phyloP scores from a whole-genome alignment of 2,113 vertebrate genomes.

The Crocuta crocuta region DNA sequence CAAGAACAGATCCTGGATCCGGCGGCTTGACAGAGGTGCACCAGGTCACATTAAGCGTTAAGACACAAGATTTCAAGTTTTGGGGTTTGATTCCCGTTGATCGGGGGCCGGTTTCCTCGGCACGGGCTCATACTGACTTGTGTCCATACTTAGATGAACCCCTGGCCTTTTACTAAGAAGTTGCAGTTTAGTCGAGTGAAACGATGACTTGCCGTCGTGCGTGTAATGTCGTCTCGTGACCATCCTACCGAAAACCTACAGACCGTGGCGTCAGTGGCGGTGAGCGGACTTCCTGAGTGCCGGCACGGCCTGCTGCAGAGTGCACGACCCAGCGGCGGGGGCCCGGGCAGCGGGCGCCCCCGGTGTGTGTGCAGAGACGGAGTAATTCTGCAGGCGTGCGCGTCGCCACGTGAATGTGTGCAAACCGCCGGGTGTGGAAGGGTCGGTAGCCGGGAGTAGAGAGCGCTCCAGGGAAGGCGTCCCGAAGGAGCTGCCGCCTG shows the following conservation, averaged over 20 bases:
- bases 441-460: neutral
- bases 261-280: too few species aligned
- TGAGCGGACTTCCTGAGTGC: too few species aligned
- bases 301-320: too few species aligned
- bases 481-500: neutral
- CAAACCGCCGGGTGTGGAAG: fast-evolving
- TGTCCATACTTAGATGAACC: neutral
- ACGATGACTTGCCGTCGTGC: too few species aligned
- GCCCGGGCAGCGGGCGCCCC: too few species aligned
- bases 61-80: neutral
- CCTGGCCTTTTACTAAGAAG: neutral
- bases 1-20: too few species aligned
- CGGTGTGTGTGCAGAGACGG: neutral
- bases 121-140: neutral
- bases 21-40: fast-evolving
- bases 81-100: neutral
- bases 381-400: neutral
- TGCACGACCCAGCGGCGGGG: too few species aligned
- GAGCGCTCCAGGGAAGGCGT: neutral
- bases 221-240: neutral
- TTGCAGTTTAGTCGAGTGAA: neutral
- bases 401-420: neutral
- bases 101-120: neutral
- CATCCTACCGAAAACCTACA: too few species aligned
- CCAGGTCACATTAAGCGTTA: fast-evolving